Evolutionary conservation across 1,140 invertebrate genomes (phyloP), one percentile per base, ranked within the genome.

Genomic region (Parasteatoda tepidariorum): DNA sequence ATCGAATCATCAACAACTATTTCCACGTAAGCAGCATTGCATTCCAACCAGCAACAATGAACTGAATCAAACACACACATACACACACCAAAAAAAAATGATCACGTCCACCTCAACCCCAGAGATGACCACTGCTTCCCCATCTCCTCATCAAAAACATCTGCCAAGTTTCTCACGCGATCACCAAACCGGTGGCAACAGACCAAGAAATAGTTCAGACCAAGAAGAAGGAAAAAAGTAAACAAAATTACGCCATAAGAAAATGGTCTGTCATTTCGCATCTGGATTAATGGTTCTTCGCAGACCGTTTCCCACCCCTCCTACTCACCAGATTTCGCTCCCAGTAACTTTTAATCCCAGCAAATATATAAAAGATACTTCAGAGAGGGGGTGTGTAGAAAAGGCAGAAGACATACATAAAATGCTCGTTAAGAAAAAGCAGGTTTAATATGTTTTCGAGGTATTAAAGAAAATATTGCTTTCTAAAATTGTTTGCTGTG

Each of bases 211-310:
- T 5, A 41, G 34, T 18, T 38, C 34, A 75, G 28, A 57, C 18
- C 7, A 33, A 30, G 26, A 26, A 61, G 33, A 30, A 26, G 34
- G 66, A 66, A 78, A 78, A 66, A 78, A 66, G 33, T 66, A 66
- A 66, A 66, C 11, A 48, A 48, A 48, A 41, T 41, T 2, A 48
- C 38, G 9, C 18, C 18, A 5, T 22, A 55, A 59, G 76, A 79
- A 79, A 79, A 79, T 79, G 34, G 62, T 67, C 76, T 79, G 76
- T 79, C 76, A 79, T 79, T 79, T 68, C 64, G 13, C 41, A 41
- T 24, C 30, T 79, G 76, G 76, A 79, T 79, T 79, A 79, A 79
- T 79, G 76, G 33, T 79, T 31, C 61, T 2, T 13, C 2, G 24
- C 30, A 48, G 26, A 30, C 64, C 38, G 18, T 9, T 13, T 1